phyloP scores from a whole-genome alignment of 2,797 vertebrate species.

The Thamnophis elegans region DNA sequence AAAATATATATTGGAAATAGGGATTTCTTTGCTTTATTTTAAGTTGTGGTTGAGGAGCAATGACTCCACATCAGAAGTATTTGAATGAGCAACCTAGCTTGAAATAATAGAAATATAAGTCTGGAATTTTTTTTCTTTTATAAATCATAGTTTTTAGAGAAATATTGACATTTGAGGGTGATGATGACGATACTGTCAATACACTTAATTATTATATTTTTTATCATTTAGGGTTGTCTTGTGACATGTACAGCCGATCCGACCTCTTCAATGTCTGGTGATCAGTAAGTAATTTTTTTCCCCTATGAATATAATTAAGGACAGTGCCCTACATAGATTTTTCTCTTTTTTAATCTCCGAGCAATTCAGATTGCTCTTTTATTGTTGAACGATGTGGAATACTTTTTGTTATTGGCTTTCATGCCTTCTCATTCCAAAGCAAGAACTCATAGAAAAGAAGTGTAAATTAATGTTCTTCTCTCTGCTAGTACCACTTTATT shows the following conservation, averaged over 20 bases:
- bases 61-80: background rate
- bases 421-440: background rate
- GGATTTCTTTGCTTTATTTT: background rate
- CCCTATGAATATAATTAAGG: background rate
- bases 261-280: background rate
- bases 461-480: conserved; percentile 19
- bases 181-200: background rate
- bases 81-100: background rate
- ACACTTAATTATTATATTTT: background rate
- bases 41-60: background rate
- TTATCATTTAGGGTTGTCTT: background rate
- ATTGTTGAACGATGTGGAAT: background rate
- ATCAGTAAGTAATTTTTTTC: background rate
- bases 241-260: background rate
- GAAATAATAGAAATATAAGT: background rate
- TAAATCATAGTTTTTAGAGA: background rate
- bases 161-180: background rate
- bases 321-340: background rate
- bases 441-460: background rate
- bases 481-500: conserved; percentile 23
- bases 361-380: background rate
- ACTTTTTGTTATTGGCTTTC: background rate
- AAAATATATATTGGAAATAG: background rate
- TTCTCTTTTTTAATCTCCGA: background rate
- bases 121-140: background rate